Evolutionary conservation across 2,113 vertebrate species (phyloP).

Genomic region (Pelecanus crispus): DNA sequence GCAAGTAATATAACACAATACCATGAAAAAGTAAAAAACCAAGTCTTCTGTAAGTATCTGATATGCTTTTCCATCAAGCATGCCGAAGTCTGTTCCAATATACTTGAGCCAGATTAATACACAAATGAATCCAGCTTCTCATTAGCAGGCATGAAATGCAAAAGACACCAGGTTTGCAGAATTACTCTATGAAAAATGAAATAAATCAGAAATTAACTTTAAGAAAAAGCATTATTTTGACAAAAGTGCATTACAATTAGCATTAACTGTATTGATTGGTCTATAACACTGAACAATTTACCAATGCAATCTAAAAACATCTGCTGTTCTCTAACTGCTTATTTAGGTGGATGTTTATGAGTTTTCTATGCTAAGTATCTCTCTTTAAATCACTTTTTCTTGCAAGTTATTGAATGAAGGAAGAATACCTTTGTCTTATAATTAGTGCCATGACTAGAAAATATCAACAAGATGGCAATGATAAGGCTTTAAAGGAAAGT

Average conservation of each 20-base stretch:
- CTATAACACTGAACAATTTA: slow-evolving; percentile 40
- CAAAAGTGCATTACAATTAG: slow-evolving; percentile 57
- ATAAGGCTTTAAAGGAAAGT: slow-evolving; percentile 56
- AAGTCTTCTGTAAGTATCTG: neutral
- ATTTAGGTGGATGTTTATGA: slow-evolving; percentile 60
- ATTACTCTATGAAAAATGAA: slow-evolving; percentile 39
- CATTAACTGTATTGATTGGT: slow-evolving; percentile 57
- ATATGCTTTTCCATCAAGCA: neutral
- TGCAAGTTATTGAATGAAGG: slow-evolving; percentile 51
- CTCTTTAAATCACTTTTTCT: slow-evolving; percentile 55
- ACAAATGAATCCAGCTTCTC: slow-evolving; percentile 17
- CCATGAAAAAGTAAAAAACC: neutral
- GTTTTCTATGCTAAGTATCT: slow-evolving; percentile 61
- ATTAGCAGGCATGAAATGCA: slow-evolving; percentile 21
- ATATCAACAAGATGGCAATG: slow-evolving; percentile 46
- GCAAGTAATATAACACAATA: neutral
- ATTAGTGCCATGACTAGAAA: slow-evolving; percentile 48
- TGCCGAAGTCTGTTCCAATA: neutral
- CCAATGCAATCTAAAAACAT: slow-evolving; percentile 28
- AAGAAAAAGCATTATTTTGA: slow-evolving; percentile 60
- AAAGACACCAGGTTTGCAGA: slow-evolving; percentile 29
- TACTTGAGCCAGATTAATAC: neutral
- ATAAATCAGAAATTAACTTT: slow-evolving; percentile 65
- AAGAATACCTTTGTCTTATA: slow-evolving; percentile 39
- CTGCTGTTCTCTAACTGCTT: slow-evolving; percentile 59